Evolutionary conservation across 2,113 vertebrate species (phyloP).

Genomic region (Mionectes macconnelli): DNA sequence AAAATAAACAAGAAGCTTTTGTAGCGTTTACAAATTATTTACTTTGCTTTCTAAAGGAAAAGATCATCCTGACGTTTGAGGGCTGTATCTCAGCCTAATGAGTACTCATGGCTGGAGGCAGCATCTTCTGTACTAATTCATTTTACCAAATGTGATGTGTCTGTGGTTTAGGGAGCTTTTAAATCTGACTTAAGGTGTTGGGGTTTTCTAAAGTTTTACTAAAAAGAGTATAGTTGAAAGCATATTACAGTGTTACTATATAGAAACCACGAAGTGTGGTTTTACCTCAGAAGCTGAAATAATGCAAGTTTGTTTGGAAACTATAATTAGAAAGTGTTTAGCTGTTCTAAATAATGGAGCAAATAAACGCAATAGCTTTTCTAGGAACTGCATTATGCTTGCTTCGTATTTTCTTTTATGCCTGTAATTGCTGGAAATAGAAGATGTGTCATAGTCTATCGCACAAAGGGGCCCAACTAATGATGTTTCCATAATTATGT

Average conservation of each 20-base stretch:
- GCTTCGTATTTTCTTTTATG: background rate
- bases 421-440: background rate
- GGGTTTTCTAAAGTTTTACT: background rate
- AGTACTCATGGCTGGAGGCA: background rate
- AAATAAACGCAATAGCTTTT: constrained; percentile 3
- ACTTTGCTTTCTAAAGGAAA: background rate
- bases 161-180: background rate
- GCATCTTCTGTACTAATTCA: background rate
- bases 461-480: background rate
- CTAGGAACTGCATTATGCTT: background rate
- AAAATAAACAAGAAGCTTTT: background rate
- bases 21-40: background rate
- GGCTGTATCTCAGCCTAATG: background rate
- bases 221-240: background rate
- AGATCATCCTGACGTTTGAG: background rate
- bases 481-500: background rate
- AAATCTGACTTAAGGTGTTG: background rate
- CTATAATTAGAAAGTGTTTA: background rate
- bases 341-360: background rate
- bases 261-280: background rate
- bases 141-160: background rate
- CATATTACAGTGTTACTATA: background rate
- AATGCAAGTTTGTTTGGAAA: background rate
- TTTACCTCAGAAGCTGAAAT: constrained; percentile 25
- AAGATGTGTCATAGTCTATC: background rate